Percentiles rank a stretch among this genome's conserved stretches.
Conservation (phyloP, 2,888 invertebrate species). For the Heteropelma amictum region DNA sequence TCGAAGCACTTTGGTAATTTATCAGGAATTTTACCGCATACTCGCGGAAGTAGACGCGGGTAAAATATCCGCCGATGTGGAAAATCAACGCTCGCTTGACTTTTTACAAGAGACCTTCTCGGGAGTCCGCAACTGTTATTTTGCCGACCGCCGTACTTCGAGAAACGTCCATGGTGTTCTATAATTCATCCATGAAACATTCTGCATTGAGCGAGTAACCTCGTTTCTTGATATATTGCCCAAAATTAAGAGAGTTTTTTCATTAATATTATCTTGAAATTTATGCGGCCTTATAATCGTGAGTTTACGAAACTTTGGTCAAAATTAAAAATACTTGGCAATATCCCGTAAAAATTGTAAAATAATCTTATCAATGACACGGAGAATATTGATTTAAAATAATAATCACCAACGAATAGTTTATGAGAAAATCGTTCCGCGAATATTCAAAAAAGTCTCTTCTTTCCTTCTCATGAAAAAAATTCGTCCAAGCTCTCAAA, state of each 20-base stretch:
- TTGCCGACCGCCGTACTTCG: slow-evolving; percentile 2
- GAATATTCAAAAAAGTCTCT: no score
- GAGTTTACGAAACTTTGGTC: no score
- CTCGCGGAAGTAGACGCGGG: background rate
- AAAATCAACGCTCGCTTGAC: slow-evolving; percentile 49
- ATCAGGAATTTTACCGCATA: slow-evolving; percentile 47
- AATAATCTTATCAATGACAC: no score
- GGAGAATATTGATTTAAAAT: no score
- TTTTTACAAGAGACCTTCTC: slow-evolving; percentile 36
- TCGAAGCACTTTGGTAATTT: slow-evolving; percentile 49
- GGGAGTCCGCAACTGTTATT: slow-evolving; percentile 15
- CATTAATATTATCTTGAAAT: background rate
- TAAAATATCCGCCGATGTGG: slow-evolving; percentile 42
- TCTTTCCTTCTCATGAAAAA: no score
- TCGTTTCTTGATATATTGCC: background rate
- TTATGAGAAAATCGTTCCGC: no score
- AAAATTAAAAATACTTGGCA: no score
- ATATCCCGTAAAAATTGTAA: slow-evolving; percentile 9
- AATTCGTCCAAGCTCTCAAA: no score
- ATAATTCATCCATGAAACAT: background rate
- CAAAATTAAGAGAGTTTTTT: no score
- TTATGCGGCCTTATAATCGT: background rate
- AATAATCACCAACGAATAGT: no score
- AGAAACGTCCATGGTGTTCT: background rate
- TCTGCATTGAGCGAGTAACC: background rate